These are phyloP conservation scores for Hymenopus coronatus DNA, from an alignment of 2,888 invertebrate genomes.

Conservation along the genomic window DNA sequence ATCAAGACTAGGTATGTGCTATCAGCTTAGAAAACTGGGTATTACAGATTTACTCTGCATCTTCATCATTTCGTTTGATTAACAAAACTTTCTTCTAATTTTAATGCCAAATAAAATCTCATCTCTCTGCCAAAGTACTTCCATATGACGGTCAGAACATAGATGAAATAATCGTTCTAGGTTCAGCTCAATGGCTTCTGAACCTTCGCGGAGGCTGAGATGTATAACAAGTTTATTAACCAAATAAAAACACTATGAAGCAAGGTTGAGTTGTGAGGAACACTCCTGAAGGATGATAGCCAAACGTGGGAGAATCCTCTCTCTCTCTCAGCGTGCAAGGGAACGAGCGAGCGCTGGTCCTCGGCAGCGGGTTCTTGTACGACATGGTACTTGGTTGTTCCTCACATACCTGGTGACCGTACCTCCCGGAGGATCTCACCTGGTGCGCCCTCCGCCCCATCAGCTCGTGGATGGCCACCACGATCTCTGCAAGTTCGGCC, in stretches of 20 bases:
- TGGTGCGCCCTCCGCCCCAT: slow-evolving; percentile 75
- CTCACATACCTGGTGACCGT: slow-evolving; percentile 19
- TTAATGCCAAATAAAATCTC: no score
- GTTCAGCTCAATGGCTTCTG: no score
- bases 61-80: no score
- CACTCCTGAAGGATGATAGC: neutral
- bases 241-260: neutral
- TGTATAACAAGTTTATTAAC: no score
- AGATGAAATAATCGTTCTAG: no score
- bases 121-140: no score
- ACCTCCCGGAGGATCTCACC: slow-evolving; percentile 23
- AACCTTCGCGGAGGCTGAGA: no score
- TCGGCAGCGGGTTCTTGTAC: neutral
- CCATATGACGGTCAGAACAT: no score
- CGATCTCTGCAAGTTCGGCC: slow-evolving; percentile 83
- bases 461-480: slow-evolving; percentile 88
- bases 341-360: neutral
- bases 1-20: no score
- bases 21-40: no score
- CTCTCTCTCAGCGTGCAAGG: neutral
- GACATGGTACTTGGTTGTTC: neutral
- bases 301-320: neutral
- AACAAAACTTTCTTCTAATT: no score
- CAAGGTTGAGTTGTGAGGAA: neutral
- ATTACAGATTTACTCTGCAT: no score